phyloP scores from a whole-genome alignment of 1,140 invertebrate species.

The Scaptomyza montana region DNA sequence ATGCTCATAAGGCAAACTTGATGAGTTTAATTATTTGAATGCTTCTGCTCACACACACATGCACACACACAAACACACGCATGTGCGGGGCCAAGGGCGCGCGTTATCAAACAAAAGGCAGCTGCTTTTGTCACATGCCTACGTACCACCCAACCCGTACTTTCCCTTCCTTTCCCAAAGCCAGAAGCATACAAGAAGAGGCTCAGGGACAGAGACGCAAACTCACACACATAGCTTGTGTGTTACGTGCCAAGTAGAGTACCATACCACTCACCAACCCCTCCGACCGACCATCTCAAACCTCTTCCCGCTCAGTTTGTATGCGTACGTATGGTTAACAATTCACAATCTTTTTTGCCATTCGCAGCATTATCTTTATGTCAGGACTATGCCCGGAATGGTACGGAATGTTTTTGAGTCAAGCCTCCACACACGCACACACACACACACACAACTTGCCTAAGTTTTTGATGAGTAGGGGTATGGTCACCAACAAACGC shows the following conservation, averaged over 20 bases:
- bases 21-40: conserved; percentile 82
- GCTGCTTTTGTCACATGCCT: conserved; percentile 75
- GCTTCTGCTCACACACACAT: conserved; percentile 63
- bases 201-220: conserved; percentile 6
- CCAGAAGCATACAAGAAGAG: conserved; percentile 32
- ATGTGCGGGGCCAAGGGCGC: conserved; percentile 53
- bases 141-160: neutral
- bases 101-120: conserved; percentile 72
- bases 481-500: conserved; percentile 24
- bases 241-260: conserved; percentile 22
- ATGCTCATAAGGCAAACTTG: conserved; percentile 63
- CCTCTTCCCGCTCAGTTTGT: neutral
- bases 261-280: too few species aligned
- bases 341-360: conserved; percentile 54
- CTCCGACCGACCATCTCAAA: too few species aligned
- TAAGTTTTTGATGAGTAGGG: conserved; percentile 1
- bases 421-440: conserved; percentile 4
- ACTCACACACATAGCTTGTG: conserved; percentile 31
- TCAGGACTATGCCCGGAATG: conserved; percentile 53
- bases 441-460: conserved; percentile 15
- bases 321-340: conserved; percentile 32
- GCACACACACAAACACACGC: conserved; percentile 17
- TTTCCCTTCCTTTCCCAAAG: conserved; percentile 1
- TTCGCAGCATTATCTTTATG: conserved; percentile 57
- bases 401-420: conserved; percentile 57